Base-by-base conservation (phyloP, 2,113 vertebrate species). In the Coptodon bakossiorum region DNA sequence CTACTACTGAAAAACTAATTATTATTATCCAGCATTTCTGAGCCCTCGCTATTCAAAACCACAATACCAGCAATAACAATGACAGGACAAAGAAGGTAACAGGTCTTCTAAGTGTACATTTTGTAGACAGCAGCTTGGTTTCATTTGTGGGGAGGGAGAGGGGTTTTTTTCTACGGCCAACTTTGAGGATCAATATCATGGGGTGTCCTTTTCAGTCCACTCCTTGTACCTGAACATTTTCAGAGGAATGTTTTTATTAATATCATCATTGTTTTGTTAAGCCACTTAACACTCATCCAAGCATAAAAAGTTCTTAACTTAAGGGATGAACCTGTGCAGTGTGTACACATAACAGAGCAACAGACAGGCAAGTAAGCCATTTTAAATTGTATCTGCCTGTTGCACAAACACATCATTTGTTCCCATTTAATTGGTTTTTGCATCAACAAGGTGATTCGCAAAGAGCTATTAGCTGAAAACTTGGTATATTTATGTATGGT, bases 201-300 rank as follows among this genome's bases (percentile, higher is more conserved):
- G 7, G 36, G 38, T 9, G 27, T 9, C 24, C 54, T 6, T 57
- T 24, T 27, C 31, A 38, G 61, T 36, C 34, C 61, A 38, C n/a
- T 63, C 59, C 31, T 63, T 63, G 59, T 2, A 36, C 9, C 17
- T 36, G 31, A 36, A 6, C 31, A 36, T 66, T 66, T 66, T 66
- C 61, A 66, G 31, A n/a, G 61, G 61, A 36, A 66, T 66, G 31
- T 66, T 66, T 66, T 66, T 5, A 66, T 66, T 66, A 12, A 63
- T 63, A 66, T 66, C 6, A 12, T 66, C 31, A 66, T 66, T 36
- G 17, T 63, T 63, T 36, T 63, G 31, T n/a, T 66, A 36, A 36
- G 17, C 31, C 61, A 66, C 61, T 66, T 36, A 66, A 66, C 61
- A 36, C 61, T 63, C 59, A 63, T 2, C 4, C 61, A 63, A 36